Percentiles rank a stretch among this genome's conserved stretches.
Evolutionary conservation across 2,797 vertebrate genomes (phyloP).

Genomic region (Hydrolagus colliei): DNA sequence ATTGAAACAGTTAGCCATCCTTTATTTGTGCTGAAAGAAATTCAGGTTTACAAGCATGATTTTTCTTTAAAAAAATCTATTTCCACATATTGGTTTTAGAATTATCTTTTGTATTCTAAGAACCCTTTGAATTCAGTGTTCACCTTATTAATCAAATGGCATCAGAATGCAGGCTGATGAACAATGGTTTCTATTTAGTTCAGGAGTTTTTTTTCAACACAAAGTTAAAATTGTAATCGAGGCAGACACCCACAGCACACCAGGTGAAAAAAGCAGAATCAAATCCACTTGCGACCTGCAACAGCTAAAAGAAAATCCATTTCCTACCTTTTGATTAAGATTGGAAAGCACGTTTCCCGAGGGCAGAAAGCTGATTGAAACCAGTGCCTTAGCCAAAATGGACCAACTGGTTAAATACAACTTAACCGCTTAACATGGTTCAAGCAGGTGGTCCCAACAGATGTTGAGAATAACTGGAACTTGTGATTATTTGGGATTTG

Average conservation of each 20-base stretch:
- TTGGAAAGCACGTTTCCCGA: constrained; percentile 5
- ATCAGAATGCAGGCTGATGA: not conserved
- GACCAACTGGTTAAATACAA: not conserved
- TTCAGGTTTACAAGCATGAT: too few species aligned
- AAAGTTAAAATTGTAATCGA: constrained; percentile 13
- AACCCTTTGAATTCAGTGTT: not conserved
- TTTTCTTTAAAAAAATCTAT: too few species aligned
- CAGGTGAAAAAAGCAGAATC: not conserved
- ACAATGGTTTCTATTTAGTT: not conserved
- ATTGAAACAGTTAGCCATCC: too few species aligned
- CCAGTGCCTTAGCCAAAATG: constrained; percentile 10
- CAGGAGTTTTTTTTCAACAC: not conserved
- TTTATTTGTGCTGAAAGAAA: too few species aligned
- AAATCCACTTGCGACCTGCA: not conserved
- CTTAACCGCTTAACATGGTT: not conserved
- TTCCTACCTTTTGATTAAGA: constrained; percentile 4
- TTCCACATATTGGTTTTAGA: not conserved
- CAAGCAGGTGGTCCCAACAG: not conserved
- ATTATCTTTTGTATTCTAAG: not conserved
- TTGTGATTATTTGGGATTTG: not conserved
- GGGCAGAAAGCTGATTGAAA: not conserved
- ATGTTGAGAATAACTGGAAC: constrained; percentile 1
- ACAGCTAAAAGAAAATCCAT: constrained; percentile 24
- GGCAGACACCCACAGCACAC: not conserved
- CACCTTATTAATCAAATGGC: constrained; percentile 10